These are phyloP conservation scores for Acanthochromis polyacanthus DNA, from an alignment of 2,113 vertebrate genomes.

Conservation along the genomic window DNA sequence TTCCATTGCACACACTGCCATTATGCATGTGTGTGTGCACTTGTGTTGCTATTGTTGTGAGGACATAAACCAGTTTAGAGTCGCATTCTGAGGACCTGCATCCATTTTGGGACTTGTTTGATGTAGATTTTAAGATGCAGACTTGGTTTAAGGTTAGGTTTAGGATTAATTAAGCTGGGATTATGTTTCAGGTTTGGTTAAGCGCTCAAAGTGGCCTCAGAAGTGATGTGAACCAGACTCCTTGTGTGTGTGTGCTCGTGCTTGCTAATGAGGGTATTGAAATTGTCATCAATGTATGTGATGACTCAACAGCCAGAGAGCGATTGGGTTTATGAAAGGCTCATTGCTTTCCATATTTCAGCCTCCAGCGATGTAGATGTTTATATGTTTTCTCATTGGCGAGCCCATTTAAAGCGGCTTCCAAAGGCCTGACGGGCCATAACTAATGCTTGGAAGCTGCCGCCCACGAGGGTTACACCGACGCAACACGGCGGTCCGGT, in stretches of 20 bases:
- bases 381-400: constrained; percentile 61
- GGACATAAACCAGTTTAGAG: not conserved
- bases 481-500: not conserved
- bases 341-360: constrained; percentile 71
- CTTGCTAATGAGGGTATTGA: constrained; percentile 67
- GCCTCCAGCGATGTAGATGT: constrained; percentile 64
- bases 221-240: not conserved
- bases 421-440: constrained; percentile 46
- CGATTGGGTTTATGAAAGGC: constrained; percentile 66
- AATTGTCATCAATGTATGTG: constrained; percentile 66
- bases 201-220: not conserved
- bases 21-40: not conserved
- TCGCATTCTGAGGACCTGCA: not conserved
- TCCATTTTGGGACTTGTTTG: not conserved
- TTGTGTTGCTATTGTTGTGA: not conserved
- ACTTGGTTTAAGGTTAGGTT: not conserved
- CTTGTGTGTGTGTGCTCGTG: not conserved
- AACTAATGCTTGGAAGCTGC: constrained; percentile 36
- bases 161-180: not conserved
- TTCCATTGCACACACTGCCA: constrained; percentile 15
- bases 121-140: not conserved
- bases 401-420: constrained; percentile 61
- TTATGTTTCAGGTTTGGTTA: not conserved
- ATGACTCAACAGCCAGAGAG: constrained; percentile 58
- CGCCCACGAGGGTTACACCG: not conserved